These are phyloP conservation scores for Lordiphosa stackelbergi DNA, from an alignment of 1,140 invertebrate genomes.

Conservation along the genomic window DNA sequence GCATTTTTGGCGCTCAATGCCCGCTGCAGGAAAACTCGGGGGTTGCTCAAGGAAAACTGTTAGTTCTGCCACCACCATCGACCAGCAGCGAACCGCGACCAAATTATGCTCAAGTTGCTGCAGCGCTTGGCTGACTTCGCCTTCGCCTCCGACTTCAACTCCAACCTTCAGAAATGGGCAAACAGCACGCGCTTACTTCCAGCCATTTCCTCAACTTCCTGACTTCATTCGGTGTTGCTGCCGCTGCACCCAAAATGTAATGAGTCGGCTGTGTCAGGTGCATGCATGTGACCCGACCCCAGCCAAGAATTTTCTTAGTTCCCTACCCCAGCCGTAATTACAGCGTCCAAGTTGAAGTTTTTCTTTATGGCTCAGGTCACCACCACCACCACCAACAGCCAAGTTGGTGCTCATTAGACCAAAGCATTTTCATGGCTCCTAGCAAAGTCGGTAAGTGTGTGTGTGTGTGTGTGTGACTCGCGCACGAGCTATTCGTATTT, in stretches of 20 bases:
- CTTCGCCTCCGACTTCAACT: conserved; percentile 32
- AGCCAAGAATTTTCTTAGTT: conserved; percentile 49
- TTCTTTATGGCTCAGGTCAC: conserved; percentile 39
- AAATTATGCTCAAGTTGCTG: conserved; percentile 66
- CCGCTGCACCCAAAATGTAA: conserved; percentile 52
- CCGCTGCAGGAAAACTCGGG: conserved; percentile 49
- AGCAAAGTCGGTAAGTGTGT: conserved; percentile 7
- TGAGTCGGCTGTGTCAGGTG: conserved; percentile 66
- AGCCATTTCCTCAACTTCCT: conserved; percentile 63
- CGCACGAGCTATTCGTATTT: conserved; percentile 59
- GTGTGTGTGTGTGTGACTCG: conserved; percentile 27
- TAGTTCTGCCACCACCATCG: conserved; percentile 46
- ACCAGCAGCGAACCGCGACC: conserved; percentile 61
- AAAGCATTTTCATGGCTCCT: conserved; percentile 55
- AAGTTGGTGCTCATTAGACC: conserved; percentile 64
- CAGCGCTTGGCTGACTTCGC: conserved; percentile 61
- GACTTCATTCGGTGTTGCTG: conserved; percentile 4
- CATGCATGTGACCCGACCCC: conserved; percentile 51
- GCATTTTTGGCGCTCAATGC: conserved; percentile 60
- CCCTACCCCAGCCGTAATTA: conserved; percentile 44
- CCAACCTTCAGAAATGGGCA: conserved; percentile 33
- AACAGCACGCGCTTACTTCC: conserved; percentile 62
- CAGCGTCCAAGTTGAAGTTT: conserved; percentile 62
- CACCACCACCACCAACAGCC: conserved; percentile 15
- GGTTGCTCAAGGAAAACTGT: conserved; percentile 67